Percentiles rank a stretch among this genome's conserved stretches.
phyloP scores from a whole-genome alignment of 2,888 invertebrate genomes.

The Drosophila formosana region DNA sequence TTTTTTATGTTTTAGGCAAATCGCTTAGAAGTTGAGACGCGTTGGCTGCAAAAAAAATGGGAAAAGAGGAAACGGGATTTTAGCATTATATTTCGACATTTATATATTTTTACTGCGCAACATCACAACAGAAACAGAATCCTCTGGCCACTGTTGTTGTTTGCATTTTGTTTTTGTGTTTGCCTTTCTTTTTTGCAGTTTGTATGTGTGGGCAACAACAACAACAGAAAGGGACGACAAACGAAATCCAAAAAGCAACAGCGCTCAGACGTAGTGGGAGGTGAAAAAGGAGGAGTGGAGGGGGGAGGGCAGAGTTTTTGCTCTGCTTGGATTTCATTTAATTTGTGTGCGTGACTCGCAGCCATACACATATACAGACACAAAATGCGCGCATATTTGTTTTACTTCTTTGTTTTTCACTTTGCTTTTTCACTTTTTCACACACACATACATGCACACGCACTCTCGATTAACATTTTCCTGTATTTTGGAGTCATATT shows the following conservation, averaged over 20 bases:
- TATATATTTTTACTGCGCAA: conserved; percentile 32
- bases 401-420: conserved; percentile 59
- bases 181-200: conserved; percentile 10
- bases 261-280: conserved; percentile 48
- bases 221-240: conserved; percentile 59
- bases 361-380: conserved; percentile 78
- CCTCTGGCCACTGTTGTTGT: conserved; percentile 28
- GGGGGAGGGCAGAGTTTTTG: conserved; percentile 26
- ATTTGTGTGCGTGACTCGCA: conserved; percentile 63
- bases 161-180: conserved; percentile 19
- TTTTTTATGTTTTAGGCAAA: conserved; percentile 40
- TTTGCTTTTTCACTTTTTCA: conserved; percentile 58
- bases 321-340: conserved; percentile 73
- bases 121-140: conserved; percentile 57
- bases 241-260: conserved; percentile 76
- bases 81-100: conserved; percentile 27
- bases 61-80: conserved; percentile 28
- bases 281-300: background rate
- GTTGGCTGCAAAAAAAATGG: conserved; percentile 54
- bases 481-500: conserved; percentile 62
- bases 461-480: conserved; percentile 22
- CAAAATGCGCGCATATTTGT: conserved; percentile 76
- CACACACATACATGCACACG: conserved; percentile 29
- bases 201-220: conserved; percentile 42
- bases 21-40: conserved; percentile 51